Percentiles rank a stretch among this genome's conserved stretches.
These are phyloP conservation scores for Dasysyrphus albostriatus DNA, from an alignment of 2,888 invertebrate genomes.

Conservation along the genomic window DNA sequence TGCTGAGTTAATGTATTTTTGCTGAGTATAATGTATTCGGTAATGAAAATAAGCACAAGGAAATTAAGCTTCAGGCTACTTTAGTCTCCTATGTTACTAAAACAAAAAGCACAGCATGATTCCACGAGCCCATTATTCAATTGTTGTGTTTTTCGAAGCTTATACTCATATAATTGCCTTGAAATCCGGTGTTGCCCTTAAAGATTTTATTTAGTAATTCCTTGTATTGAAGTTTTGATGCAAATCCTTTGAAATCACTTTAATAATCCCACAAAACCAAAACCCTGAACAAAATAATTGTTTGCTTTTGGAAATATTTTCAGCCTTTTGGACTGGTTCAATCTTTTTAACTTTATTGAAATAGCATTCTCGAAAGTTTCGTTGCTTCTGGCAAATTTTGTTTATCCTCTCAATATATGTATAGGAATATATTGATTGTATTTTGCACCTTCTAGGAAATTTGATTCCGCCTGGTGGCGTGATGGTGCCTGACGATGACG, in stretches of 20 bases:
- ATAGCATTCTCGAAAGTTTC: conserved; percentile 9
- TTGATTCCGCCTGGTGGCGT: neutral
- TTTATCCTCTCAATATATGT: neutral
- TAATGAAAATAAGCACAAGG: neutral
- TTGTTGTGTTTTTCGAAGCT: conserved; percentile 4
- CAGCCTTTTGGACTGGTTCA: conserved; percentile 6
- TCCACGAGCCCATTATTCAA: conserved; percentile 5
- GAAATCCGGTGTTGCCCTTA: neutral
- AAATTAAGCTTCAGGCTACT: neutral
- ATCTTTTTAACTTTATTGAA: conserved; percentile 16
- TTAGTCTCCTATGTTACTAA: neutral
- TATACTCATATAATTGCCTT: neutral
- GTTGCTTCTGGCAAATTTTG: neutral
- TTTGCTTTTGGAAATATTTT: neutral
- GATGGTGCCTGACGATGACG: neutral
- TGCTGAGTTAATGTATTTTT: neutral
- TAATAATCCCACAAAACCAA: neutral
- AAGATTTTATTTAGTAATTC: neutral
- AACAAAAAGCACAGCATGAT: neutral
- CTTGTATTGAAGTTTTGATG: neutral
- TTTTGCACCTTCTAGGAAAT: conserved; percentile 4
- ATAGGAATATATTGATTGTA: conserved; percentile 3
- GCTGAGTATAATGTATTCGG: neutral
- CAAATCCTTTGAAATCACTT: conserved; percentile 21
- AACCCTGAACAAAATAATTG: neutral